phyloP scores from a whole-genome alignment of 2,797 vertebrate genomes.

The Coracias cyanogaster region DNA sequence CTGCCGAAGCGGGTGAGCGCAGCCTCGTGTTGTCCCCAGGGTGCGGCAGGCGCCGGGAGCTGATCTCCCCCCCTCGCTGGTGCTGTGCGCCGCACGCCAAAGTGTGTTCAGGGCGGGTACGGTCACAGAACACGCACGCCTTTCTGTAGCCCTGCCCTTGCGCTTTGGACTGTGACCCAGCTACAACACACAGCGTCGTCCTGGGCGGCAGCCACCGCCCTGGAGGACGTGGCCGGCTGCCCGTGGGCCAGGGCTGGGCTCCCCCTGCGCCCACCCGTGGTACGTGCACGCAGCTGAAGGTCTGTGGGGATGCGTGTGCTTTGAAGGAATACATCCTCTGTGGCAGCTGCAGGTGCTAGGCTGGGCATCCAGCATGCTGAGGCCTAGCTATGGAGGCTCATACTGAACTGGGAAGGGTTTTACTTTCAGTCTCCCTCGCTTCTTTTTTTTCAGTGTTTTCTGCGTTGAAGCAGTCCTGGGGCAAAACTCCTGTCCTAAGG shows the following conservation, averaged over 20 bases:
- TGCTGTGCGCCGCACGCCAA: fast-evolving
- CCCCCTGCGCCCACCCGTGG: fast-evolving
- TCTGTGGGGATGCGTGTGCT: fast-evolving
- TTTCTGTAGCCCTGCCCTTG: not conserved
- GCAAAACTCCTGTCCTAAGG: not conserved
- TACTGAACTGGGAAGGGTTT: not conserved
- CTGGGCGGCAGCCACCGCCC: not conserved
- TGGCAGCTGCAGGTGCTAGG: fast-evolving
- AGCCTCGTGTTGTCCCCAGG: fast-evolving
- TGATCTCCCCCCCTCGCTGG: fast-evolving
- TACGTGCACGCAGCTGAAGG: fast-evolving
- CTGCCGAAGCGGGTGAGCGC: fast-evolving
- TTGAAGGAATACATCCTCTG: not conserved
- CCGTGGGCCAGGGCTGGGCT: not conserved
- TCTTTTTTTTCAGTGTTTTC: not conserved
- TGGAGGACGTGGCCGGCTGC: fast-evolving
- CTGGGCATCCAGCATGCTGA: not conserved
- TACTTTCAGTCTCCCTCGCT: not conserved
- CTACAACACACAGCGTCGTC: fast-evolving
- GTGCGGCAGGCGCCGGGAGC: fast-evolving
- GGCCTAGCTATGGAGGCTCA: not conserved
- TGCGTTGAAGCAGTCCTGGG: not conserved
- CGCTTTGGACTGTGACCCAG: fast-evolving
- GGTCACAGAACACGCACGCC: fast-evolving
- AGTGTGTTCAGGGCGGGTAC: fast-evolving